Conservation (phyloP, 92 coral and sea anemone genomes). For the Ricordea florida region DNA sequence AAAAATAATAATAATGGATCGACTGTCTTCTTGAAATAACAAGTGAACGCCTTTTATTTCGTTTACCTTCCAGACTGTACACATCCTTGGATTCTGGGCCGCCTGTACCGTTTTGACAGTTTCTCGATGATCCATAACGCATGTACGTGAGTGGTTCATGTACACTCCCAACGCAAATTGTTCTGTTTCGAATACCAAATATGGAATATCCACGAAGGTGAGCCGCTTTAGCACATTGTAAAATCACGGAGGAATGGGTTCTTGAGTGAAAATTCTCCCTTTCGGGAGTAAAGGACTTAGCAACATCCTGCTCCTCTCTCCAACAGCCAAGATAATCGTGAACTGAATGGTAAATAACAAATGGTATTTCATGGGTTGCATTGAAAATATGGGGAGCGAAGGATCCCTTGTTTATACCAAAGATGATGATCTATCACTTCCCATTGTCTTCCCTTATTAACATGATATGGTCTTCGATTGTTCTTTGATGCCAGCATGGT, state of each 20-base stretch:
- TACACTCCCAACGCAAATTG: conserved; percentile 47
- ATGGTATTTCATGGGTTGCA: too few species aligned
- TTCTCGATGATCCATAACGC: conserved; percentile 50
- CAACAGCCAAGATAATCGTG: conserved; percentile 66
- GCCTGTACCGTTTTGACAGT: conserved; percentile 66
- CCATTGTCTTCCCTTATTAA: too few species aligned
- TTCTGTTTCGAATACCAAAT: conserved; percentile 53
- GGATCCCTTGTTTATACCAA: too few species aligned
- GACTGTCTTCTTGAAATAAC: background rate
- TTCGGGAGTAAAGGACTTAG: conserved; percentile 1
- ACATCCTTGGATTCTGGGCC: conserved; percentile 54
- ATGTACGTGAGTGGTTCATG: conserved; percentile 53
- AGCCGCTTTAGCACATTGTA: conserved; percentile 43
- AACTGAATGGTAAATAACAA: background rate
- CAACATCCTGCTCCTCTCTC: background rate
- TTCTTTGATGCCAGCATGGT: too few species aligned
- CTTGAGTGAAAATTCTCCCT: background rate
- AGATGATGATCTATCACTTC: too few species aligned
- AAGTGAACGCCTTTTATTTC: background rate
- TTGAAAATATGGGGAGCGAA: too few species aligned
- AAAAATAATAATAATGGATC: background rate
- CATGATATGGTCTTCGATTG: too few species aligned
- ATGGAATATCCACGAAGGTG: conserved; percentile 30
- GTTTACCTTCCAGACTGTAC: conserved; percentile 63
- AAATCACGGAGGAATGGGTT: background rate